Evolutionary conservation across 1,140 invertebrate species (phyloP).

Genomic region (Megathymus violae): DNA sequence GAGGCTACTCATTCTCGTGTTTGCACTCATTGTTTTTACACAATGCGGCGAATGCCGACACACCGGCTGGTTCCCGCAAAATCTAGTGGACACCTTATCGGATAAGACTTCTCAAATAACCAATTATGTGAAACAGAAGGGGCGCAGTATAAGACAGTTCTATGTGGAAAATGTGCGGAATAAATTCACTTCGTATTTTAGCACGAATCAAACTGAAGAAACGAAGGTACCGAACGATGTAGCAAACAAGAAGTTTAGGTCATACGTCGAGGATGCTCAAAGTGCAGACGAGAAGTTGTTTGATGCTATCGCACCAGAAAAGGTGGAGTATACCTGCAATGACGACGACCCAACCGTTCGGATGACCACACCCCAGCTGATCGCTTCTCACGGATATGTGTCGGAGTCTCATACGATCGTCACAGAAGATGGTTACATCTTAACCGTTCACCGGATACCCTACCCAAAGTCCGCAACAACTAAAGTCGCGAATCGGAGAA

Average conservation of each 20-base stretch:
- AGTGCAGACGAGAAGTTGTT: constrained; percentile 55
- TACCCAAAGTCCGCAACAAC: constrained; percentile 60
- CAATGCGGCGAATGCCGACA: constrained; percentile 52
- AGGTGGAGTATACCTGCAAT: constrained; percentile 47
- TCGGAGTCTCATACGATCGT: constrained; percentile 87
- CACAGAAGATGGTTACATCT: constrained; percentile 89
- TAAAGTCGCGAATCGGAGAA: constrained; percentile 54
- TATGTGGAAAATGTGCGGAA: constrained; percentile 63
- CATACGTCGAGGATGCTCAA: constrained; percentile 54
- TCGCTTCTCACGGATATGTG: constrained; percentile 86
- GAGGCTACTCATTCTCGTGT: constrained; percentile 59
- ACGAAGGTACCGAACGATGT: not conserved
- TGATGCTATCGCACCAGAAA: constrained; percentile 61
- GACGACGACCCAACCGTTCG: constrained; percentile 67
- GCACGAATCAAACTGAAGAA: constrained; percentile 42
- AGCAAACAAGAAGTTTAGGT: constrained; percentile 51
- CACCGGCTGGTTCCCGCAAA: constrained; percentile 60
- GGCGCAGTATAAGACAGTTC: constrained; percentile 61
- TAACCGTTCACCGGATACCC: constrained; percentile 90
- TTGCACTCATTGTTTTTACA: constrained; percentile 54
- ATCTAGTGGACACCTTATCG: constrained; percentile 51
- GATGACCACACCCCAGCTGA: constrained; percentile 84
- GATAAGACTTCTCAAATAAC: constrained; percentile 64
- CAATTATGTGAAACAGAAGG: constrained; percentile 63
- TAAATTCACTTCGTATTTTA: constrained; percentile 60